These are phyloP conservation scores for Gortyna flavago DNA, from an alignment of 2,888 invertebrate genomes.

Conservation along the genomic window DNA sequence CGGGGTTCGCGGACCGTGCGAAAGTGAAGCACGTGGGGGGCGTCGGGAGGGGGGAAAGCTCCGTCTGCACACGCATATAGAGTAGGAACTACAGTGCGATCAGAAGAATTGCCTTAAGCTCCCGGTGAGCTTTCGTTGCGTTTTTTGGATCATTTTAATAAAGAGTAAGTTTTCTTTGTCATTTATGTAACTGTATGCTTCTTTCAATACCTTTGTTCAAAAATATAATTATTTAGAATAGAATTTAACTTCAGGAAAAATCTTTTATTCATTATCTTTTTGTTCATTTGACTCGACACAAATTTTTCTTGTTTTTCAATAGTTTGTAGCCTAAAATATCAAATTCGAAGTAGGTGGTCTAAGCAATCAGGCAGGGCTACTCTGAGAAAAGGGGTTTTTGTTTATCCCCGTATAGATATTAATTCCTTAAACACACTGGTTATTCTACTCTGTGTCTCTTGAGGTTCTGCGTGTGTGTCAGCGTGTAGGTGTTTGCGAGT, in stretches of 20 bases:
- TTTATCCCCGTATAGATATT: conserved; percentile 25
- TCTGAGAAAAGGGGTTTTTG: conserved; percentile 21
- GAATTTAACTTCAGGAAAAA: background rate
- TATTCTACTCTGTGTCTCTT: conserved; percentile 52
- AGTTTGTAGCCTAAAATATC: background rate
- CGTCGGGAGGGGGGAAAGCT: conserved; percentile 62
- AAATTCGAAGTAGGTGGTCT: conserved; percentile 37
- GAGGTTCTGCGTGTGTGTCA: conserved; percentile 49
- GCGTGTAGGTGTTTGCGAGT: conserved; percentile 61
- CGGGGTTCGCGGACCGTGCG: conserved; percentile 87
- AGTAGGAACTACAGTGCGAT: conserved; percentile 46
- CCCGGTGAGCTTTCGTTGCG: conserved; percentile 14
- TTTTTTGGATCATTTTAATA: conserved; percentile 20
- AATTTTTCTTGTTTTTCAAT: background rate
- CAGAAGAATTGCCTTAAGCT: conserved; percentile 27
- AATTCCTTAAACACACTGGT: conserved; percentile 56
- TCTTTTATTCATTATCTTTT: background rate
- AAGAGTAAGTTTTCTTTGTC: background rate
- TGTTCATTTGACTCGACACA: background rate
- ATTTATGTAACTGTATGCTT: background rate
- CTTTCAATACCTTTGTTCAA: background rate
- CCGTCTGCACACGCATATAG: conserved; percentile 66
- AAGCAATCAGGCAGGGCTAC: conserved; percentile 11
- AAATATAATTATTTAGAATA: background rate
- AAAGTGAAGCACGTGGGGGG: conserved; percentile 84